These are phyloP conservation scores for Pampusana beccarii DNA, from an alignment of 2,113 vertebrate genomes.

Conservation along the genomic window DNA sequence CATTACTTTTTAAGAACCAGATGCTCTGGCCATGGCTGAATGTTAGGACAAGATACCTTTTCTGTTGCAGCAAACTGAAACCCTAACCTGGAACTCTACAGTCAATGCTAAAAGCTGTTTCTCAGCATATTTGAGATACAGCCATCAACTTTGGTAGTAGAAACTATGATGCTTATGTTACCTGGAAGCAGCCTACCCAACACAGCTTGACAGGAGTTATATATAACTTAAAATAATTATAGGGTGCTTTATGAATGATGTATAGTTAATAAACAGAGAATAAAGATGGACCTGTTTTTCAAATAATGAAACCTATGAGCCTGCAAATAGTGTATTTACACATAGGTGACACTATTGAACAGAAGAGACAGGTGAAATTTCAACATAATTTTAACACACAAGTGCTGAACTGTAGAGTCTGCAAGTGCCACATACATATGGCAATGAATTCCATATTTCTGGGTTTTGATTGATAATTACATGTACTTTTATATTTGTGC, in stretches of 20 bases:
- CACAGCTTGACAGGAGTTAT: background rate
- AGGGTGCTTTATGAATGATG: background rate
- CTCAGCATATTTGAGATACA: background rate
- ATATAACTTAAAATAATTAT: background rate
- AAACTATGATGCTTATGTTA: background rate
- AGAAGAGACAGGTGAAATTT: background rate
- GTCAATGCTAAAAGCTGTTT: background rate
- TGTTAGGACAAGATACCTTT: background rate
- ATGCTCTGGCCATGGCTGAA: background rate
- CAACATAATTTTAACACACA: background rate
- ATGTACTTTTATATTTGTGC: background rate
- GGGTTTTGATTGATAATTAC: background rate
- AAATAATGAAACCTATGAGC: background rate
- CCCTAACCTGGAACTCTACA: rapidly evolving
- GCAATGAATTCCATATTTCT: background rate
- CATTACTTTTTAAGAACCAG: background rate
- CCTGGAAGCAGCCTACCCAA: background rate
- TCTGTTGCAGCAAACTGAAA: background rate
- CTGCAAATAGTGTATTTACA: background rate
- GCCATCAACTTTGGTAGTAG: background rate
- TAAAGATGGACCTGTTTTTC: background rate
- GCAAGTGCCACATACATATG: background rate
- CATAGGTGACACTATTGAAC: background rate
- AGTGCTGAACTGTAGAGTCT: background rate
- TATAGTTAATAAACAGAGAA: background rate